A percentile compares a stretch with the other conserved stretches of the same genome.
phyloP scores from a whole-genome alignment of 1,140 invertebrate species.

The Solen grandis region DNA sequence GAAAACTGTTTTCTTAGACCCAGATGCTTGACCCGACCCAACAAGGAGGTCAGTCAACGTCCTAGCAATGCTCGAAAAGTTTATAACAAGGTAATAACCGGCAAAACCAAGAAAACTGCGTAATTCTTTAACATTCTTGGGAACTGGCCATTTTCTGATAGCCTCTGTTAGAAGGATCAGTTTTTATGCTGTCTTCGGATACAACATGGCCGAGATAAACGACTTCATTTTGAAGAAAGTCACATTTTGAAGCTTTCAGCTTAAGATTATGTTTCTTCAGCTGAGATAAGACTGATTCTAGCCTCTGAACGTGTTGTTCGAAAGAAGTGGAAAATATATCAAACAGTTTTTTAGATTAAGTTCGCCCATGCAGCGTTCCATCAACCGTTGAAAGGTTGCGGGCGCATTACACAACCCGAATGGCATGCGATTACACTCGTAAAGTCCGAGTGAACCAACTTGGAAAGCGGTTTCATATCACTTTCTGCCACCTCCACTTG shows the following conservation, averaged over 20 bases:
- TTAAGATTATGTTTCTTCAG: slow-evolving; percentile 31
- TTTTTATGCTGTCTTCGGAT: too few species aligned
- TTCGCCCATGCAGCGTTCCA: slow-evolving; percentile 8
- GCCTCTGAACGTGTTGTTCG: slow-evolving; percentile 15
- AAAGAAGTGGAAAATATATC: slow-evolving; percentile 32
- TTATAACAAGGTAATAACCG: slow-evolving; percentile 45
- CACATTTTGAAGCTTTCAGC: slow-evolving; percentile 59
- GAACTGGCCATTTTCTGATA: slow-evolving; percentile 40
- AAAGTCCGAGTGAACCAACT: background rate
- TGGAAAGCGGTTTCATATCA: too few species aligned
- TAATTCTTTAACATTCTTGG: slow-evolving; percentile 16
- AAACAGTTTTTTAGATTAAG: slow-evolving; percentile 1
- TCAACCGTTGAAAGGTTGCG: too few species aligned
- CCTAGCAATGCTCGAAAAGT: slow-evolving; percentile 61
- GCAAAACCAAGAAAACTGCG: too few species aligned
- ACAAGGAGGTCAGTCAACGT: slow-evolving; percentile 56
- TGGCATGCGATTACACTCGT: too few species aligned
- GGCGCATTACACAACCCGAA: too few species aligned
- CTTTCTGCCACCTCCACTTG: too few species aligned
- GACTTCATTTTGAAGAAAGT: slow-evolving; percentile 32
- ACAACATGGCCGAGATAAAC: slow-evolving; percentile 52
- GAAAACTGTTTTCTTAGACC: slow-evolving; percentile 24
- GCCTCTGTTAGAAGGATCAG: too few species aligned
- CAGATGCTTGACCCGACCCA: slow-evolving; percentile 16
- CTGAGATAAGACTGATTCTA: slow-evolving; percentile 33